These are phyloP conservation scores for Strix uralensis DNA, from an alignment of 2,113 vertebrate species.

Conservation along the genomic window DNA sequence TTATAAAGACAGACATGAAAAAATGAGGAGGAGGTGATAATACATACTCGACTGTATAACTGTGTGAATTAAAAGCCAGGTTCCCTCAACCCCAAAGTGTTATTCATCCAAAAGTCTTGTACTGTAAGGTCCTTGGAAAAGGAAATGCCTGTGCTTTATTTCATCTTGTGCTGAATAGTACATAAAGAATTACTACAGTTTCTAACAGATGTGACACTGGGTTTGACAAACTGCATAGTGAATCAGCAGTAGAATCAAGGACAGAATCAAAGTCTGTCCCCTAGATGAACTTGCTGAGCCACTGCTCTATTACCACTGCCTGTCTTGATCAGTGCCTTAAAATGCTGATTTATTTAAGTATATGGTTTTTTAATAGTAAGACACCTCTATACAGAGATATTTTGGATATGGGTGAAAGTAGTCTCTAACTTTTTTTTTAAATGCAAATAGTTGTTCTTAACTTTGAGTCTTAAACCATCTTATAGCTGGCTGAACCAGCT, in stretches of 20 bases:
- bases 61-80: not conserved
- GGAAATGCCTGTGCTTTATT: not conserved
- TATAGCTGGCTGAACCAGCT: not conserved
- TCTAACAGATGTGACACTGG: slow-evolving; percentile 17
- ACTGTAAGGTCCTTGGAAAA: not conserved
- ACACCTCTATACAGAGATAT: not conserved
- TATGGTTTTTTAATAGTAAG: not conserved
- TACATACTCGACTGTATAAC: not conserved
- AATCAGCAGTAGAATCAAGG: slow-evolving; percentile 36
- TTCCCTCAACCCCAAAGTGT: not conserved
- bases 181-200: not conserved
- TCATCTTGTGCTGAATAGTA: not conserved
- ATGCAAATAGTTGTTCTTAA: not conserved
- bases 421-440: not conserved
- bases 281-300: not conserved
- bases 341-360: not conserved
- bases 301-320: not conserved
- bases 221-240: not conserved
- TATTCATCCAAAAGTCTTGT: not conserved
- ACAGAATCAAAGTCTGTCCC: not conserved
- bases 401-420: not conserved
- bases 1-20: not conserved
- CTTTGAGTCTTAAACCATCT: not conserved
- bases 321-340: not conserved
- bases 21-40: not conserved